These are phyloP conservation scores for Oncorhynchus clarkii DNA, from an alignment of 2,113 vertebrate species.

Conservation along the genomic window DNA sequence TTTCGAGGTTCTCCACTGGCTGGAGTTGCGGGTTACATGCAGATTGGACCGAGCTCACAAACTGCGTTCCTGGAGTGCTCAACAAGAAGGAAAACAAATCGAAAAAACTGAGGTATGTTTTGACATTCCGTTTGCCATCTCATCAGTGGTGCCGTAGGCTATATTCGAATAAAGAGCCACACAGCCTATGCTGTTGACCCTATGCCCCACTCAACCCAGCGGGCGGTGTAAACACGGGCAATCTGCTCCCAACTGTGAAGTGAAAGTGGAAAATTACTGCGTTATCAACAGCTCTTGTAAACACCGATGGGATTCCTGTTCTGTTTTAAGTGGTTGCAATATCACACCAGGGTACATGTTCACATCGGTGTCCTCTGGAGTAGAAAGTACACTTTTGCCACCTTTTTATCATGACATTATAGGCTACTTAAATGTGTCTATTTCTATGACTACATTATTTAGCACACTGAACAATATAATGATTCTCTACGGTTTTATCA, in stretches of 20 bases:
- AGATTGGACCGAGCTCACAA: slow-evolving; percentile 99
- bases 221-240: slow-evolving; percentile 15
- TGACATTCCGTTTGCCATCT: too few relatives aligned
- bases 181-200: not conserved
- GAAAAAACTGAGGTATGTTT: slow-evolving; percentile 82
- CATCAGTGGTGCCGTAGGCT: too few relatives aligned
- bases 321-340: slow-evolving; percentile 11
- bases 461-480: too few relatives aligned
- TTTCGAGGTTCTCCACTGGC: slow-evolving; percentile 97
- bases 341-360: not conserved
- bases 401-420: not conserved
- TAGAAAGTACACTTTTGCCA: not conserved
- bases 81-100: slow-evolving; percentile 88
- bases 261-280: slow-evolving; percentile 14
- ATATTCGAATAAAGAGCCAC: not conserved
- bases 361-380: not conserved
- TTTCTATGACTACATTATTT: too few relatives aligned
- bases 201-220: not conserved
- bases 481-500: too few relatives aligned
- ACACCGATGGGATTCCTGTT: slow-evolving; percentile 7
- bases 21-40: slow-evolving; percentile 99
- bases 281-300: slow-evolving; percentile 21
- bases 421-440: too few relatives aligned
- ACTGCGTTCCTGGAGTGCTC: slow-evolving; percentile 93
- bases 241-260: not conserved